These are phyloP conservation scores for Petromus typicus DNA, from an alignment of 2,113 vertebrate species.

Conservation along the genomic window DNA sequence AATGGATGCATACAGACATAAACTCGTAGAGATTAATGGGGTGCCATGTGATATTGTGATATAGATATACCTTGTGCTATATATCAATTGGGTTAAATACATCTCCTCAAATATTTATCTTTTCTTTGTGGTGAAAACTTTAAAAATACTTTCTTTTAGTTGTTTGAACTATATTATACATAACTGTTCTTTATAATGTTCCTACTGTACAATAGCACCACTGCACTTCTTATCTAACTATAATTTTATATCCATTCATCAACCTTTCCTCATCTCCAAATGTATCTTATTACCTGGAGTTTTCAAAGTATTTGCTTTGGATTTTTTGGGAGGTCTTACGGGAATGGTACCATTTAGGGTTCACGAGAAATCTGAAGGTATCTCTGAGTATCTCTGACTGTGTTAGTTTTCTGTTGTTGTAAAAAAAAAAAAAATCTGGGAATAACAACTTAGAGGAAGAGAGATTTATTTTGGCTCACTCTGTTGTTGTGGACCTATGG, in stretches of 20 bases:
- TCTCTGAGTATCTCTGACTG: background rate
- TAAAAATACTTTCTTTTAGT: background rate
- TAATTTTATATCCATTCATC: background rate
- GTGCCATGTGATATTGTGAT: background rate
- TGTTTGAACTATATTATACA: background rate
- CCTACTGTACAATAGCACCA: background rate
- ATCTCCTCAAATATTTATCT: background rate
- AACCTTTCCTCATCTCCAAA: background rate
- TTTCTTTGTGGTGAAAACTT: background rate
- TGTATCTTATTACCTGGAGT: background rate
- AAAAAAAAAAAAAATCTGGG: background rate
- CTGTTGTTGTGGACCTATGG: background rate
- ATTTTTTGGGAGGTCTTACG: background rate
- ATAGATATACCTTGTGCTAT: background rate
- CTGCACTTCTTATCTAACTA: background rate
- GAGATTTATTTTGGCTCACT: background rate
- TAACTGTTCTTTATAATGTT: background rate
- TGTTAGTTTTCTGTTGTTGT: background rate
- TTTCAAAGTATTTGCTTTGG: background rate
- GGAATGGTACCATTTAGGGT: background rate
- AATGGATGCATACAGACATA: background rate
- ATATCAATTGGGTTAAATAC: background rate
- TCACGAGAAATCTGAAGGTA: background rate
- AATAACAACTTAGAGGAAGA: background rate
- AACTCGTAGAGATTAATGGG: background rate